phyloP scores from a whole-genome alignment of 2,888 invertebrate species.

The Melipona beecheii region DNA sequence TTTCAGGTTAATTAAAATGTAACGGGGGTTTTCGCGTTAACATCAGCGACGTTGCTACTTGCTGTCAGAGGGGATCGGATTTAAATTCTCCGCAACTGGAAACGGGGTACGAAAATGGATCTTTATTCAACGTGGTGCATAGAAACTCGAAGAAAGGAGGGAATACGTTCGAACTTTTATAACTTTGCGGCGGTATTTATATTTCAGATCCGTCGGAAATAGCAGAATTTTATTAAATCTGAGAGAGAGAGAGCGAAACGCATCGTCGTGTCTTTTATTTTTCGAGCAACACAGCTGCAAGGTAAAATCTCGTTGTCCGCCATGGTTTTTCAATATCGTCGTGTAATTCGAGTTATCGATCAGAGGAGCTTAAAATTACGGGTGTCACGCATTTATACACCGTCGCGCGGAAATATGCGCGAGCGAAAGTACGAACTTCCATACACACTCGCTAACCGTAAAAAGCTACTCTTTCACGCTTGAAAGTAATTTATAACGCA shows the following conservation, averaged over 20 bases:
- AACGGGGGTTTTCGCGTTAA: neutral
- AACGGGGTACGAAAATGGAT: neutral
- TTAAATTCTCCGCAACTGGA: neutral
- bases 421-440: slow-evolving; percentile 37
- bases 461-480: slow-evolving; percentile 52
- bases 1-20: slow-evolving; percentile 5
- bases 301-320: neutral
- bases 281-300: neutral
- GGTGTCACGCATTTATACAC: slow-evolving; percentile 30
- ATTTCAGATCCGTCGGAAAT: slow-evolving; percentile 70
- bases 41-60: neutral
- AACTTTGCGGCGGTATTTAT: slow-evolving; percentile 69
- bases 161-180: slow-evolving; percentile 62
- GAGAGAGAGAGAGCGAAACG: slow-evolving; percentile 46
- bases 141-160: neutral
- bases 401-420: slow-evolving; percentile 16
- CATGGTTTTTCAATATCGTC: neutral
- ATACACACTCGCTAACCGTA: slow-evolving; percentile 23
- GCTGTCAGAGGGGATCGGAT: neutral
- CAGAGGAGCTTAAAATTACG: slow-evolving; percentile 34
- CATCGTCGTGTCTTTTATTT: slow-evolving; percentile 45
- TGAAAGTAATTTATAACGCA: slow-evolving; percentile 63
- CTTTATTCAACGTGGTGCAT: neutral
- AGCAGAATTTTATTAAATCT: slow-evolving; percentile 67
- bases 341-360: slow-evolving; percentile 51